Conservation (phyloP, 2,888 invertebrate genomes). For the Leucoma salicis region DNA sequence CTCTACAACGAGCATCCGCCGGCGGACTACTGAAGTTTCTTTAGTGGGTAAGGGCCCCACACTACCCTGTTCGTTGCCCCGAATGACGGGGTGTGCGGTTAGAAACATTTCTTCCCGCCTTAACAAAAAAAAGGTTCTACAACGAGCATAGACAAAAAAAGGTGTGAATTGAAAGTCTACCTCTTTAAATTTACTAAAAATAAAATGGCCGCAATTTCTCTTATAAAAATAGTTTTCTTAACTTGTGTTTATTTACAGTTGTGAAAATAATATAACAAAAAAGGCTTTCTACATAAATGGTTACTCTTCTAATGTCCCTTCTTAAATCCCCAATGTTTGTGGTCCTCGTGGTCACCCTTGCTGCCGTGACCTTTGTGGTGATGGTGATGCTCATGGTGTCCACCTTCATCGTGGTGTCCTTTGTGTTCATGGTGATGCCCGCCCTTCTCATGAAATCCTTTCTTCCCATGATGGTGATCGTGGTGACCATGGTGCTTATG, state of each 20-base stretch:
- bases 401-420: conserved; percentile 89
- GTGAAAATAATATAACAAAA: conserved; percentile 17
- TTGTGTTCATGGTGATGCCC: conserved; percentile 90
- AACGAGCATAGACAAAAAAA: too few relatives aligned
- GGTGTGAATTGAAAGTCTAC: too few relatives aligned
- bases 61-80: too few relatives aligned
- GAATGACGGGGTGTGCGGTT: too few relatives aligned
- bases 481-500: conserved; percentile 89
- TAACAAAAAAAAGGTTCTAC: too few relatives aligned
- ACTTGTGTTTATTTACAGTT: conserved; percentile 40
- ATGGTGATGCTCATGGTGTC: conserved; percentile 89
- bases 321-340: conserved; percentile 89
- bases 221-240: too few relatives aligned
- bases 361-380: conserved; percentile 88
- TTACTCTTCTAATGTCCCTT: conserved; percentile 65
- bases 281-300: not conserved
- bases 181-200: too few relatives aligned
- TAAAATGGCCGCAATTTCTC: too few relatives aligned
- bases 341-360: conserved; percentile 89
- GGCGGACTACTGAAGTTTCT: too few relatives aligned
- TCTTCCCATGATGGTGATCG: conserved; percentile 90
- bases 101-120: too few relatives aligned
- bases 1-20: too few relatives aligned
- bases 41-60: too few relatives aligned
- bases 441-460: conserved; percentile 90